phyloP scores from a whole-genome alignment of 2,797 vertebrate genomes.

The Crocidura indochinensis region DNA sequence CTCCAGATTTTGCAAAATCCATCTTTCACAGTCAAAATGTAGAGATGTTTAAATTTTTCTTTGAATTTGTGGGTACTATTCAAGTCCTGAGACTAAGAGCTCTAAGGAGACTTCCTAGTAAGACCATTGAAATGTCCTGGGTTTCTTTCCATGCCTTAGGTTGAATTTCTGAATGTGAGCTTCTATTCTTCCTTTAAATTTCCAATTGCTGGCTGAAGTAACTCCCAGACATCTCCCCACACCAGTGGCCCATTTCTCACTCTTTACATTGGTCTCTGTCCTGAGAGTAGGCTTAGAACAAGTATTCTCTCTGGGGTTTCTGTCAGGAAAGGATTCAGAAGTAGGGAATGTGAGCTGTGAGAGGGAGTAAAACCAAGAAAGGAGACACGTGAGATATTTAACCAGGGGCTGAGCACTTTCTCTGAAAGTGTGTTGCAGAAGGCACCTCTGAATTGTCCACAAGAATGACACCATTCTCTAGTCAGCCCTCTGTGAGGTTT shows the following conservation, averaged over 20 bases:
- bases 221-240: too few relatives aligned
- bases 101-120: background rate
- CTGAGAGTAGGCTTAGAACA: background rate
- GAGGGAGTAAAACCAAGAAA: too few relatives aligned
- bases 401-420: too few relatives aligned
- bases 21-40: background rate
- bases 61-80: background rate
- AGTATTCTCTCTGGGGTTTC: background rate
- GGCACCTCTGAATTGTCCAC: too few relatives aligned
- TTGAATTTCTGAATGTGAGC: background rate
- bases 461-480: too few relatives aligned
- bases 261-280: background rate
- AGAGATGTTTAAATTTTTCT: constrained; percentile 6
- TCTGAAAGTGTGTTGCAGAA: too few relatives aligned
- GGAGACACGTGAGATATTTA: too few relatives aligned
- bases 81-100: background rate
- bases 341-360: too few relatives aligned
- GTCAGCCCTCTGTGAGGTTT: too few relatives aligned
- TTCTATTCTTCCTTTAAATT: background rate
- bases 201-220: constrained; percentile 22
- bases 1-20: background rate
- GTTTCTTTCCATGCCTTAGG: background rate
- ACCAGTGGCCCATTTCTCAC: background rate
- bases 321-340: background rate
- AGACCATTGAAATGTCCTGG: background rate